Evolutionary conservation across 2,888 invertebrate species (phyloP).

Genomic region (Biston betularia): DNA sequence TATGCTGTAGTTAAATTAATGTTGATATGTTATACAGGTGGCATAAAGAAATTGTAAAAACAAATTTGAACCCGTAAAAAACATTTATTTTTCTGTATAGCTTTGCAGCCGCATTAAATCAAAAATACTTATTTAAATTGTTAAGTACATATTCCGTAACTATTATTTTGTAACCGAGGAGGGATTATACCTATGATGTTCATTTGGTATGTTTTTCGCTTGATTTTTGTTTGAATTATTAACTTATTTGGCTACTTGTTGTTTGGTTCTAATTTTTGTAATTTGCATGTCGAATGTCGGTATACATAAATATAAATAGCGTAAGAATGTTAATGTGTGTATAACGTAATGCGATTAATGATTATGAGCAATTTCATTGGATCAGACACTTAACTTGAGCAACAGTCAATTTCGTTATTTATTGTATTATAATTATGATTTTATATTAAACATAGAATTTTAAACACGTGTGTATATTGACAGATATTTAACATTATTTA

Average conservation of each 20-base stretch:
- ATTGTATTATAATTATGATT: conserved; percentile 25
- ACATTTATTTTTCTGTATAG: not conserved
- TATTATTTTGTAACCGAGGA: conserved; percentile 39
- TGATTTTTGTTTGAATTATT: conserved; percentile 71
- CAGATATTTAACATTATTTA: conserved; percentile 25
- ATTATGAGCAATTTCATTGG: conserved; percentile 20
- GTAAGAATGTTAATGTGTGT: conserved; percentile 63
- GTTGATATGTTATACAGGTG: too few species aligned
- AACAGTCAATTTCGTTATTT: conserved; percentile 36
- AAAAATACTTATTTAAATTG: too few species aligned
- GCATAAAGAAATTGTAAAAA: too few species aligned
- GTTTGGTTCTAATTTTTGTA: conserved; percentile 71
- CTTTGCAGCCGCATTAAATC: not conserved
- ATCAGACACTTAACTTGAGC: conserved; percentile 20
- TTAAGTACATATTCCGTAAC: conserved; percentile 39
- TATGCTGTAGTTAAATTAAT: not conserved
- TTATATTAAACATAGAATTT: conserved; percentile 18
- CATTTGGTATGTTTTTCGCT: conserved; percentile 66
- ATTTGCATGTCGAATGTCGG: conserved; percentile 64
- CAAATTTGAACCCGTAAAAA: not conserved
- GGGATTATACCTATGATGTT: conserved; percentile 53
- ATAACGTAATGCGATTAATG: conserved; percentile 31
- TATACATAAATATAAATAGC: conserved; percentile 46
- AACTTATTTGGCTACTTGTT: conserved; percentile 76
- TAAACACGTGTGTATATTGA: conserved; percentile 22